These are phyloP conservation scores for Anoplolepis gracilipes DNA, from an alignment of 1,140 invertebrate genomes.

Conservation along the genomic window DNA sequence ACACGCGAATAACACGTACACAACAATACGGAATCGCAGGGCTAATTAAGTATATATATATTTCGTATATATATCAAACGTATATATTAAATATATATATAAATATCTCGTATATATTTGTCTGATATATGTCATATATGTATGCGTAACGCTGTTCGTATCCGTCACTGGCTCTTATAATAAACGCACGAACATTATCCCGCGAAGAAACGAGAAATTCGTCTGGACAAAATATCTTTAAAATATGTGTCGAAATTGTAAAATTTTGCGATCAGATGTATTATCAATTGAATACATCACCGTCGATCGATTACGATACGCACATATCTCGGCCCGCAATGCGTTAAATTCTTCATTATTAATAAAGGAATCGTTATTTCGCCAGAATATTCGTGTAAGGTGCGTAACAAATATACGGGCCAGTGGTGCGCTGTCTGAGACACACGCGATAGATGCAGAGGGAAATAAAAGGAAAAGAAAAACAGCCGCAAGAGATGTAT, in stretches of 20 bases:
- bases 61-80: conserved; percentile 62
- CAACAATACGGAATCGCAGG: conserved; percentile 73
- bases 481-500: conserved; percentile 76
- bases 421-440: conserved; percentile 73
- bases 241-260: not conserved
- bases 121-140: conserved; percentile 76
- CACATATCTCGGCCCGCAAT: not conserved
- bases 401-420: conserved; percentile 72
- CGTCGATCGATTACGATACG: conserved; percentile 14
- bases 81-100: conserved; percentile 69
- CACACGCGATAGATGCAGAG: conserved; percentile 69
- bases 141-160: conserved; percentile 72
- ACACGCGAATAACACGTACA: conserved; percentile 60
- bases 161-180: conserved; percentile 67
- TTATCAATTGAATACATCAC: conserved; percentile 41
- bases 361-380: not conserved
- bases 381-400: not conserved
- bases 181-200: conserved; percentile 16
- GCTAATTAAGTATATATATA: conserved; percentile 75
- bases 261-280: not conserved
- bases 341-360: not conserved
- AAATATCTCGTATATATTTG: conserved; percentile 73
- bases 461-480: conserved; percentile 69
- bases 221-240: not conserved
- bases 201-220: not conserved